phyloP scores from a whole-genome alignment of 2,113 vertebrate species.

The Neoarius graeffei region DNA sequence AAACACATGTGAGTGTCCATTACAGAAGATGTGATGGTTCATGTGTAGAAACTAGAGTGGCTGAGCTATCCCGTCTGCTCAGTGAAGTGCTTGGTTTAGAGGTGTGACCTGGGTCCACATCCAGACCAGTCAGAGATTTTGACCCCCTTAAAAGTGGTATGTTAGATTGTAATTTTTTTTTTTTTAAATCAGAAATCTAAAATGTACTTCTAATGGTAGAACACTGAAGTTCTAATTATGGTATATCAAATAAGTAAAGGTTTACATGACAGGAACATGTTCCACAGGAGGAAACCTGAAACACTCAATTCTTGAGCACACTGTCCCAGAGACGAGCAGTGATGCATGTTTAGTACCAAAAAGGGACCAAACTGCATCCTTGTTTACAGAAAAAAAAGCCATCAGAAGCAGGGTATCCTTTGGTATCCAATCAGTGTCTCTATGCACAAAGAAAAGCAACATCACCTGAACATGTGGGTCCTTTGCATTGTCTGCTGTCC shows the following conservation, averaged over 20 bases:
- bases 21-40: not conserved
- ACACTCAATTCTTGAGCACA: not conserved
- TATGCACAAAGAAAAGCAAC: not conserved
- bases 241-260: not conserved
- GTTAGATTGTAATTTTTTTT: no score
- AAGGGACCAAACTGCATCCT: not conserved
- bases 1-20: not conserved
- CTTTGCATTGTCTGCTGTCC: conserved; percentile 81
- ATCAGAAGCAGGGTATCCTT: no score
- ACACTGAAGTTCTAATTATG: not conserved
- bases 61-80: no score
- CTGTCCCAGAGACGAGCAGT: not conserved
- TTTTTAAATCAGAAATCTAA: no score
- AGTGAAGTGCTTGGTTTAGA: no score
- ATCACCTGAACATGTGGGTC: conserved; percentile 78
- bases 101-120: not conserved
- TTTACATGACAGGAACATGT: not conserved
- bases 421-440: not conserved
- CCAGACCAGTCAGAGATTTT: not conserved
- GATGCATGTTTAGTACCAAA: not conserved
- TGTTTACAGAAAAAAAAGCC: not conserved
- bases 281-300: not conserved
- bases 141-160: not conserved
- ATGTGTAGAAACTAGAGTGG: no score
- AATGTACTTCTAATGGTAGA: not conserved